Percentiles rank a stretch among this genome's conserved stretches.
Conservation (phyloP, 1,140 invertebrate species). For the Tetranychus cinnabarinus region DNA sequence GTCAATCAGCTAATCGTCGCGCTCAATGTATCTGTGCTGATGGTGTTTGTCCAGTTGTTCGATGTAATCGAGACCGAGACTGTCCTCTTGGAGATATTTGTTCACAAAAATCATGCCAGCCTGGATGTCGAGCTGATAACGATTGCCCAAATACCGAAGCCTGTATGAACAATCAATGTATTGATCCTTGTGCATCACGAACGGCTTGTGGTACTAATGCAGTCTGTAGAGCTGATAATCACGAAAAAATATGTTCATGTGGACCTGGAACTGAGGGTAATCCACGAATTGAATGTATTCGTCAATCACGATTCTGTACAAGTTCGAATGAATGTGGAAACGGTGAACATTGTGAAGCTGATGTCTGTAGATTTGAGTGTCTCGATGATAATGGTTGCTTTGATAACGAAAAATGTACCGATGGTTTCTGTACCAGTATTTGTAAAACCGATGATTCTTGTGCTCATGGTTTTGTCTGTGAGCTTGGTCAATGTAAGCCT, state of each 20-base stretch:
- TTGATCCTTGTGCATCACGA: conserved; percentile 7
- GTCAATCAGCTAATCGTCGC: conserved; percentile 50
- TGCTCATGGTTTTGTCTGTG: conserved; percentile 48
- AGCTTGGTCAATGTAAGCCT: conserved; percentile 48
- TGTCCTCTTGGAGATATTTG: conserved; percentile 41
- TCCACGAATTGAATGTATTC: conserved; percentile 11
- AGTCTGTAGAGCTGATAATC: conserved; percentile 36
- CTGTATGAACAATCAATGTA: conserved; percentile 1
- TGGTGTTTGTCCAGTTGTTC: not conserved
- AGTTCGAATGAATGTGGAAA: conserved; percentile 43
- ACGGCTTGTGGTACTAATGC: conserved; percentile 54
- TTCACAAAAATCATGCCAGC: conserved; percentile 49
- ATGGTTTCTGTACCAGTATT: conserved; percentile 13
- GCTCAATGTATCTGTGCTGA: conserved; percentile 40
- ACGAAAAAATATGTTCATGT: conserved; percentile 48
- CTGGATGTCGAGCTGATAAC: conserved; percentile 47
- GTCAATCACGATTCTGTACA: conserved; percentile 19
- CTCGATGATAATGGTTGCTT: conserved; percentile 16
- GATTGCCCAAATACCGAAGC: conserved; percentile 32
- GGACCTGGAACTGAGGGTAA: conserved; percentile 10
- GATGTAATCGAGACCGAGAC: conserved; percentile 22
- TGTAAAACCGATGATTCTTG: conserved; percentile 31
- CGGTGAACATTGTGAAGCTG: conserved; percentile 44
- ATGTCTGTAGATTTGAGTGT: conserved; percentile 24
- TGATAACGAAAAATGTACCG: conserved; percentile 34